Evolutionary conservation across 2,888 invertebrate genomes (phyloP).

Genomic region (Tethea ocularis): DNA sequence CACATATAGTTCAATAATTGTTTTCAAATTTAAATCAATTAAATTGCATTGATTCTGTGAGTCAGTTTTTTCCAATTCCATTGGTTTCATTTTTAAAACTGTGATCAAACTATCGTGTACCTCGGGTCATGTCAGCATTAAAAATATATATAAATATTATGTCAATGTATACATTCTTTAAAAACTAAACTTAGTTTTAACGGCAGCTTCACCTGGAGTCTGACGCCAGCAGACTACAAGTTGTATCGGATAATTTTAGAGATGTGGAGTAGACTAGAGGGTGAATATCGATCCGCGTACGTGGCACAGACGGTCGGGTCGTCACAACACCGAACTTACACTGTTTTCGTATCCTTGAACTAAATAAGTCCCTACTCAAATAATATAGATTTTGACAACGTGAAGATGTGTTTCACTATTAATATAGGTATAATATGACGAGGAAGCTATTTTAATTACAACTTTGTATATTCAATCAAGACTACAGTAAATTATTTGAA

Average conservation of each 20-base stretch:
- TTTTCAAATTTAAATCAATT: too few species aligned
- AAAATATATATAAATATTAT: neutral
- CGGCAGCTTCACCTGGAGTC: neutral
- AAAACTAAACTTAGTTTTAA: neutral
- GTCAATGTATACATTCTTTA: neutral
- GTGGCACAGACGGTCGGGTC: constrained; percentile 27
- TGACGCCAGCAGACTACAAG: constrained; percentile 16
- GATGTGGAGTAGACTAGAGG: constrained; percentile 34
- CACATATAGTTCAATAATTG: too few species aligned
- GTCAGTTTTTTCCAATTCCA: too few species aligned
- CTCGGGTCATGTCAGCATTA: too few species aligned
- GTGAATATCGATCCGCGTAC: constrained; percentile 46
- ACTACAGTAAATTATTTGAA: too few species aligned
- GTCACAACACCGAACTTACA: constrained; percentile 29
- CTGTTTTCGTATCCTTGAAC: constrained; percentile 38
- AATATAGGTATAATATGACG: neutral
- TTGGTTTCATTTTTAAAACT: too few species aligned
- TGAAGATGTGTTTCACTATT: constrained; percentile 9
- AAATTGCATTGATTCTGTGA: too few species aligned
- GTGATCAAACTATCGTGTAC: too few species aligned
- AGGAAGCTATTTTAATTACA: neutral
- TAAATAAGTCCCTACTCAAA: constrained; percentile 16
- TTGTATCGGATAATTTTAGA: constrained; percentile 55
- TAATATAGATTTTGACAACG: constrained; percentile 23
- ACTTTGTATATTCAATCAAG: neutral